phyloP scores from a whole-genome alignment of 2,113 vertebrate genomes.

The Scortum barcoo region DNA sequence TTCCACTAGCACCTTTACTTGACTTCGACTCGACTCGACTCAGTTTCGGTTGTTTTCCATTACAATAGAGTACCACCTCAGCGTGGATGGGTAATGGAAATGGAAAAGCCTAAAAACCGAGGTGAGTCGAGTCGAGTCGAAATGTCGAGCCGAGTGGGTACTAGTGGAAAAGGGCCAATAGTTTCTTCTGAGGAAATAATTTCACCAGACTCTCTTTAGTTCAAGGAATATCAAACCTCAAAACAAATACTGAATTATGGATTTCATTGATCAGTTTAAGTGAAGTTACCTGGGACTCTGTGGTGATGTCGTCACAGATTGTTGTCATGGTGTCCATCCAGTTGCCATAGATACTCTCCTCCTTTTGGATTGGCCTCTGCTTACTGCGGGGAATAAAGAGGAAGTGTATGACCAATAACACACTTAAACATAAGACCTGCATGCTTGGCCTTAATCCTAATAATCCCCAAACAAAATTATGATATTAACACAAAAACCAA shows the following conservation, averaged over 20 bases:
- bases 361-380: slow-evolving; percentile 68
- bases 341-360: slow-evolving; percentile 84
- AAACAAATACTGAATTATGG: background rate
- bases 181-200: background rate
- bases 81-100: too few relatives aligned
- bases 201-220: background rate
- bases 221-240: background rate
- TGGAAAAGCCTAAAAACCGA: too few relatives aligned
- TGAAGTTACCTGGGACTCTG: slow-evolving; percentile 62
- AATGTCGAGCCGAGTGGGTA: too few relatives aligned
- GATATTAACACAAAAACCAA: background rate
- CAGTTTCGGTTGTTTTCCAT: too few relatives aligned
- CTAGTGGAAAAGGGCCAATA: too few relatives aligned
- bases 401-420: background rate
- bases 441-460: background rate
- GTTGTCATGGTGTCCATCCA: slow-evolving; percentile 84
- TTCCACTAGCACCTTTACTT: too few relatives aligned
- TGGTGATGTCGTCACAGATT: slow-evolving; percentile 80
- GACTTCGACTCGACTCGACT: too few relatives aligned
- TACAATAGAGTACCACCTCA: too few relatives aligned
- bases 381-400: slow-evolving; percentile 59
- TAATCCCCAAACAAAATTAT: background rate
- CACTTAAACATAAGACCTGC: background rate
- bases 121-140: too few relatives aligned
- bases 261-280: background rate